Conservation (phyloP, 2,113 vertebrate species). For the Seriola aureovittata region DNA sequence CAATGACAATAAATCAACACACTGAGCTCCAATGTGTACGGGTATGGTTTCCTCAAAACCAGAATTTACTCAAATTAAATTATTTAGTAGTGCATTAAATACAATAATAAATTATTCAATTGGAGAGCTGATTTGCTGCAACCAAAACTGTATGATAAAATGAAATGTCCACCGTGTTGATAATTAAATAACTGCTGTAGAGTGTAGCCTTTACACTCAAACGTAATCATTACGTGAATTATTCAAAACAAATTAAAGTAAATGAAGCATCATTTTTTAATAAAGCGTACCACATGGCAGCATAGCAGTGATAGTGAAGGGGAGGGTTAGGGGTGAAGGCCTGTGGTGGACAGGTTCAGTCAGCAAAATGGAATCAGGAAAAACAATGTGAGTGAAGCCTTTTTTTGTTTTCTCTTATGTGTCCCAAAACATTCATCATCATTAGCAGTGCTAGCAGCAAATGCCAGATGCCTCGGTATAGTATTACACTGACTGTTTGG, state of each 20-base stretch:
- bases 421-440: slow-evolving; percentile 77
- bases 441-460: slow-evolving; percentile 70
- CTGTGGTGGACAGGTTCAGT: background rate
- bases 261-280: background rate
- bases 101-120: background rate
- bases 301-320: background rate
- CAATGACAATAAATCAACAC: background rate
- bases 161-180: background rate
- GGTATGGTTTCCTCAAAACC: background rate
- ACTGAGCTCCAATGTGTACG: background rate
- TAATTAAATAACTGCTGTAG: background rate
- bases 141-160: slow-evolving; percentile 1
- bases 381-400: slow-evolving; percentile 47
- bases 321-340: background rate
- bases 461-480: slow-evolving; percentile 74
- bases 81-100: background rate
- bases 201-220: background rate
- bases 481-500: slow-evolving; percentile 57
- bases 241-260: slow-evolving; percentile 4
- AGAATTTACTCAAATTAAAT: background rate
- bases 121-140: background rate
- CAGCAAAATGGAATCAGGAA: slow-evolving; percentile 24
- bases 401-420: slow-evolving; percentile 43
- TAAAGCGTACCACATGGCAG: background rate
- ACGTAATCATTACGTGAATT: background rate